Base-by-base conservation (phyloP, 2,888 invertebrate species). In the Phaedon cochleariae region DNA sequence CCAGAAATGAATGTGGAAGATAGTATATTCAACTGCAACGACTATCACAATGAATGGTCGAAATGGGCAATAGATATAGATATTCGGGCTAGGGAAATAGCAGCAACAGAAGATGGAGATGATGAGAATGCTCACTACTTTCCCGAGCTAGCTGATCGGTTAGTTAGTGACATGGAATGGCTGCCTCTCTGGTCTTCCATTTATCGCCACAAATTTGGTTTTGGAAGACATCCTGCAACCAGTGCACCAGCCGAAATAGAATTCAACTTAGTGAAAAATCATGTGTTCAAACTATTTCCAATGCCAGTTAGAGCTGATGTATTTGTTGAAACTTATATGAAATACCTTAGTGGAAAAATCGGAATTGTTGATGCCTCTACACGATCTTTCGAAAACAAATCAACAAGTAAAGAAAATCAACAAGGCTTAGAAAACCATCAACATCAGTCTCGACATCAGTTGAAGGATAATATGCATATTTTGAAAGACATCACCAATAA, bases 111-210 rank as follows among this genome's bases (percentile, higher is more conserved):
- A 55, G 10, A 10, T 55, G 55, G 55, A 9, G 41, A 55, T 18
- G 55, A 55, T 37, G 41, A 55, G 9, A 55, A 41, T 15, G 55
- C 55, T 7, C 55, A 55, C 4, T 55, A 41, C 15, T 41, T 55
- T 20, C 55, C 55, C 10, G 55, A 55, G 10, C 15, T 55, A n/a
- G 37, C 22, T 5, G n/a, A 55, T 0, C 17, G 22, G 10, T 12
- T 55, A 7, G 18, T 37, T 3, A 37, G 5, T 9, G 54, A 54
- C 17, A 29, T 54, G 1, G 29, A 26, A 9, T 34, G 34, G 29
- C 29, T 41, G 1, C 54, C 17, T 10, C 17, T 29, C 10, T 31
- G 54, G 54, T 54, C 54, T 31, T 17, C 7, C 12, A 31, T 54
- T 9, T 54, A 20, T 54, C 20, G 6, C 2, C 6, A 34, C 1